phyloP scores from a whole-genome alignment of 2,797 vertebrate species.

The Coluber constrictor region DNA sequence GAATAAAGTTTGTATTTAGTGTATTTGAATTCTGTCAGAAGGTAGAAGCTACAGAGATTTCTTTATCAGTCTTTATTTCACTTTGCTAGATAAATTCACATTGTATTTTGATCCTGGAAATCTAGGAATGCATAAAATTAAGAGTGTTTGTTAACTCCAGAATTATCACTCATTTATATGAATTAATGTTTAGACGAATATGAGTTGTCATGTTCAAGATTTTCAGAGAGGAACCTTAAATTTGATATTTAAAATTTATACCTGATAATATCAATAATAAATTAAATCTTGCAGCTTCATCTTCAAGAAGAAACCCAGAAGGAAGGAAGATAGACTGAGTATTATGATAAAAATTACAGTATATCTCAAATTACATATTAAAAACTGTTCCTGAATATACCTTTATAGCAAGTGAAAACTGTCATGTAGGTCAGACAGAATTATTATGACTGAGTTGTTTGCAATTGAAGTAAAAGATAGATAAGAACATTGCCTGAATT shows the following conservation, averaged over 20 bases:
- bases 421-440: background rate
- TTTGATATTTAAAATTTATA: background rate
- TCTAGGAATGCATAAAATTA: background rate
- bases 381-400: background rate
- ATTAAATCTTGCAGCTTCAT: background rate
- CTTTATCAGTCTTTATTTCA: background rate
- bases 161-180: background rate
- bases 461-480: background rate
- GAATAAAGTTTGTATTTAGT: background rate
- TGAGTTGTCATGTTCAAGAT: background rate
- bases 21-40: background rate
- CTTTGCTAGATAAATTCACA: background rate
- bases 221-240: background rate
- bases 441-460: background rate
- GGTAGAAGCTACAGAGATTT: background rate
- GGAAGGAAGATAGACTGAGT: background rate
- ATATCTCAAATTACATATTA: background rate
- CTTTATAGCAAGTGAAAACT: background rate
- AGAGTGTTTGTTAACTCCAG: background rate
- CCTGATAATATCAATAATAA: background rate
- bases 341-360: background rate
- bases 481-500: background rate
- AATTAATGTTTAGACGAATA: background rate
- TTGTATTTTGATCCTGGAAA: background rate
- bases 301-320: background rate